Conservation (phyloP, 2,888 invertebrate genomes). For the Xestia ashworthii region DNA sequence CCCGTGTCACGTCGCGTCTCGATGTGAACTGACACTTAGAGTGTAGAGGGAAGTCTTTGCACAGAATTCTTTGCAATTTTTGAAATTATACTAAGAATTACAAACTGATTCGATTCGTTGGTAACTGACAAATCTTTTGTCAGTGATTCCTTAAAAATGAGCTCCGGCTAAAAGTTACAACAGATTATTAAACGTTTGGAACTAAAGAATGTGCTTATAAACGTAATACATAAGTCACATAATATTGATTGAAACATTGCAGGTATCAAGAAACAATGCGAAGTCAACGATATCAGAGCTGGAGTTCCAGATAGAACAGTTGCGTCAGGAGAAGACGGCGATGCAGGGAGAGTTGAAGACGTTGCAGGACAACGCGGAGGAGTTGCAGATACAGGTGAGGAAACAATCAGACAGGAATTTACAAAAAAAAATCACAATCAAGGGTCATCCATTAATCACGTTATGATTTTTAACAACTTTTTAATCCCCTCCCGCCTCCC, state of each 20-base stretch:
- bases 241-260: conserved; percentile 36
- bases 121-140: background rate
- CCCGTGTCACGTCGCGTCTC: no score
- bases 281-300: conserved; percentile 96
- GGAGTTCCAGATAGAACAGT: conserved; percentile 94
- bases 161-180: background rate
- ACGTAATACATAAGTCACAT: no score
- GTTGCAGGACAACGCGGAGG: conserved; percentile 93
- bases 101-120: background rate
- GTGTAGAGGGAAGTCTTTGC: background rate
- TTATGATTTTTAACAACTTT: no score
- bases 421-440: no score
- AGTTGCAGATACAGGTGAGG: conserved; percentile 92
- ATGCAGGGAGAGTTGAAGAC: conserved; percentile 93
- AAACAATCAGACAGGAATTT: background rate
- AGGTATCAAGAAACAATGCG: conserved; percentile 96
- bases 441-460: no score
- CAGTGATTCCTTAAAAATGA: background rate
- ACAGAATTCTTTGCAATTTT: background rate
- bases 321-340: conserved; percentile 93
- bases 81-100: no score
- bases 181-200: background rate
- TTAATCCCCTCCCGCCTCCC: no score
- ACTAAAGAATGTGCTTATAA: no score
- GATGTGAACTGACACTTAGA: background rate